A percentile compares a stretch with the other conserved stretches of the same genome.
Evolutionary conservation across 64 coral and sea anemone species (phyloP).

Genomic region (Dendrophyllia cribrosa): DNA sequence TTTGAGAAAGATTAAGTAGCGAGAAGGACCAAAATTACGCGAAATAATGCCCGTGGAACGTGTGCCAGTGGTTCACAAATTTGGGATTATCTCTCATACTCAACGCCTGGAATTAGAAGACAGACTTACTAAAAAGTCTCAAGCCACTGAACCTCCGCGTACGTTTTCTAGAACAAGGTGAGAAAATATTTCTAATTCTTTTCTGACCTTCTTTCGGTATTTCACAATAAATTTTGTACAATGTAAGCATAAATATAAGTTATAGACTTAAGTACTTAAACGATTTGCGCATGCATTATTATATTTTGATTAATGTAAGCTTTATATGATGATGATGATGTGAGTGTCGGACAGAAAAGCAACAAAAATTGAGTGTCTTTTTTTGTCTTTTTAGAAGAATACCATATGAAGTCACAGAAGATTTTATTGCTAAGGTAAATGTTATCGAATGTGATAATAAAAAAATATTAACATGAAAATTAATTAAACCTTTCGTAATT

Average conservation of each 20-base stretch:
- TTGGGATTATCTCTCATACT: slow-evolving; percentile 97
- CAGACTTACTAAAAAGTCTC: slow-evolving; percentile 76
- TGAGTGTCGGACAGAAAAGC: too few species aligned
- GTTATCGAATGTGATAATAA: background rate
- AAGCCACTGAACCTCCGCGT: slow-evolving; percentile 29
- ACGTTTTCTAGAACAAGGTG: slow-evolving; percentile 80
- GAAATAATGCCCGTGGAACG: slow-evolving; percentile 87
- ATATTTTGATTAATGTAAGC: too few species aligned
- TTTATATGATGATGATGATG: background rate
- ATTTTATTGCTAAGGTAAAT: slow-evolving; percentile 89
- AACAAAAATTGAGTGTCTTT: too few species aligned
- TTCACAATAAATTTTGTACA: background rate
- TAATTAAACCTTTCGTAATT: too few species aligned
- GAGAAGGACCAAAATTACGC: background rate
- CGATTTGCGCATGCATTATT: too few species aligned
- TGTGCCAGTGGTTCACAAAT: slow-evolving; percentile 93
- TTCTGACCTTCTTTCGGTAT: background rate
- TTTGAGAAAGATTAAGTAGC: background rate
- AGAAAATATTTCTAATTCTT: slow-evolving; percentile 15
- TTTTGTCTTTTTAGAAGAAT: slow-evolving; percentile 43
- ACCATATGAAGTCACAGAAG: slow-evolving; percentile 83
- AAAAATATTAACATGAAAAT: background rate
- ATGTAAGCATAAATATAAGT: too few species aligned
- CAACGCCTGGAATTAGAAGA: slow-evolving; percentile 87
- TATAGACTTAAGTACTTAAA: too few species aligned